phyloP scores from a whole-genome alignment of 2,888 invertebrate species.

The Cynaeus angustus region DNA sequence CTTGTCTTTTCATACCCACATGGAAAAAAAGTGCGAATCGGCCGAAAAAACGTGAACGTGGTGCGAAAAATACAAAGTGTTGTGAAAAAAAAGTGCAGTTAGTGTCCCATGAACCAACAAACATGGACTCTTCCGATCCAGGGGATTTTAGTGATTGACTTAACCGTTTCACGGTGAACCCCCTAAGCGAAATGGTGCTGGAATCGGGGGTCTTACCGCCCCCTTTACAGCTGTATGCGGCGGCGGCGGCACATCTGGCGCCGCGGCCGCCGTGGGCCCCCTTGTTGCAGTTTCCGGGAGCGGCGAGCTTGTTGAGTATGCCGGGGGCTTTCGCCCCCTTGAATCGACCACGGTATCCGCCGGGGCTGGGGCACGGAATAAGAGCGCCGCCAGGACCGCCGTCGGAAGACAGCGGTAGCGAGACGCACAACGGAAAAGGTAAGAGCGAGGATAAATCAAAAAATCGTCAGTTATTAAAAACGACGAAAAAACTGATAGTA shows the following conservation, averaged over 20 bases:
- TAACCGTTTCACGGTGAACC: conserved; percentile 56
- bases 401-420: conserved; percentile 71
- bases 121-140: conserved; percentile 14
- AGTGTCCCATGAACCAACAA: conserved; percentile 9
- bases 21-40: conserved; percentile 31
- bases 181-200: conserved; percentile 75
- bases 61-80: not conserved
- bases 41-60: conserved; percentile 19
- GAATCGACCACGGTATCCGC: conserved; percentile 69
- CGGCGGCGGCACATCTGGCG: conserved; percentile 78
- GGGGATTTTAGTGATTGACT: conserved; percentile 48
- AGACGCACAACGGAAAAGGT: conserved; percentile 71
- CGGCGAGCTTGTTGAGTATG: conserved; percentile 71
- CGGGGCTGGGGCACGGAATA: conserved; percentile 65
- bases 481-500: conserved; percentile 6
- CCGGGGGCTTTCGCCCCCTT: conserved; percentile 71
- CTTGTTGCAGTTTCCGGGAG: conserved; percentile 71
- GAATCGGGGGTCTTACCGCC: conserved; percentile 79
- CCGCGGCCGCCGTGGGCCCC: conserved; percentile 76
- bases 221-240: conserved; percentile 81
- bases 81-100: not conserved
- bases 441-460: too few relatives aligned
- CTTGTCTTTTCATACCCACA: conserved; percentile 41
- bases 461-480: not conserved
- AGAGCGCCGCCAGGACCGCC: conserved; percentile 70